Evolutionary conservation across 1,140 invertebrate species (phyloP).

Genomic region (Hycleus phaleratus): DNA sequence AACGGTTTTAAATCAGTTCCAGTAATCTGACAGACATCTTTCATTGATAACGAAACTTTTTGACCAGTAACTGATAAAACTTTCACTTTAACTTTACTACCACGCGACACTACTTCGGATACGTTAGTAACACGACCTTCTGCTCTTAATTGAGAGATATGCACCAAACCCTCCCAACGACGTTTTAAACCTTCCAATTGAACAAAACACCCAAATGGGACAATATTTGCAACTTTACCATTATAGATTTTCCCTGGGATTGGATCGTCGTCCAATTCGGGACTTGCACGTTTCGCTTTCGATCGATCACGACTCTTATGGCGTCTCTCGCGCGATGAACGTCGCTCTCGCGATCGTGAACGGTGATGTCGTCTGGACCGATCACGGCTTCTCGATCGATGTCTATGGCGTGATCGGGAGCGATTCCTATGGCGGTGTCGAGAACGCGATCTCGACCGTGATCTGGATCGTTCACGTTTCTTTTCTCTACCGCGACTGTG

Average conservation of each 20-base stretch:
- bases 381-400: constrained; percentile 28
- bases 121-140: constrained; percentile 94
- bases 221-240: constrained; percentile 92
- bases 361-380: constrained; percentile 34
- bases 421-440: constrained; percentile 14
- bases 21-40: constrained; percentile 93
- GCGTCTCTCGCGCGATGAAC: constrained; percentile 27
- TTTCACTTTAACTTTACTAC: constrained; percentile 90
- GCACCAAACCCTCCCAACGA: constrained; percentile 91
- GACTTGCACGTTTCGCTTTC: constrained; percentile 36
- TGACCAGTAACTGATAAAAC: constrained; percentile 84
- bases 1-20: constrained; percentile 92
- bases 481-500: constrained; percentile 3
- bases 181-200: constrained; percentile 84
- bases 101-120: constrained; percentile 84
- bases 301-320: constrained; percentile 36
- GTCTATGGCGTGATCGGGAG: constrained; percentile 31
- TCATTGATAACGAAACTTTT: constrained; percentile 96
- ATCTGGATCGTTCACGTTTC: constrained; percentile 4
- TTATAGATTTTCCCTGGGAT: constrained; percentile 74
- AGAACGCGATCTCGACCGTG: constrained; percentile 13
- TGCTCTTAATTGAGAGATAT: constrained; percentile 89
- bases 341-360: constrained; percentile 31
- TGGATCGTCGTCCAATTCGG: constrained; percentile 55
- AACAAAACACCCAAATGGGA: constrained; percentile 97